These are phyloP conservation scores for Cetoscarus ocellatus DNA, from an alignment of 2,797 vertebrate genomes.

Conservation along the genomic window DNA sequence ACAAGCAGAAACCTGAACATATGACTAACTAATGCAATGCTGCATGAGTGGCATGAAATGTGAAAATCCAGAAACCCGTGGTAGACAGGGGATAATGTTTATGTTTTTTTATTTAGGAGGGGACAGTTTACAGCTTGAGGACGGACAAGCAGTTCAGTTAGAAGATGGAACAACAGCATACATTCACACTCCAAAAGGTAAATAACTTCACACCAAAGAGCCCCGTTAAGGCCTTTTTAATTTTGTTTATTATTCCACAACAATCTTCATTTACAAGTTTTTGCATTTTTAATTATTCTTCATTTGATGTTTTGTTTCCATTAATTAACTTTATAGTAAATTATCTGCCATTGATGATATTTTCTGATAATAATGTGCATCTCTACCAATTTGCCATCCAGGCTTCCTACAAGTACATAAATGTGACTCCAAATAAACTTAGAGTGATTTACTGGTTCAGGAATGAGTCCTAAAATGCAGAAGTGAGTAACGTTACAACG, in stretches of 20 bases:
- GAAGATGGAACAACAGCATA: conserved; percentile 98
- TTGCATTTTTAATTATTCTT: too few species aligned
- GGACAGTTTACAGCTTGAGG: conserved; percentile 94
- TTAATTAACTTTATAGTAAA: too few species aligned
- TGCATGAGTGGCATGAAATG: background rate
- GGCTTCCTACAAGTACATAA: too few species aligned
- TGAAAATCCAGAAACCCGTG: background rate
- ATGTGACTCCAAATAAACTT: too few species aligned
- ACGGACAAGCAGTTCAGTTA: conserved; percentile 97
- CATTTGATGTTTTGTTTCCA: too few species aligned
- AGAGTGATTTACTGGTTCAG: too few species aligned
- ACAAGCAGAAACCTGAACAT: background rate
- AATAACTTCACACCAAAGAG: background rate
- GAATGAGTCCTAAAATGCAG: too few species aligned
- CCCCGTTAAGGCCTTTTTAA: background rate
- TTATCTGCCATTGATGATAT: too few species aligned
- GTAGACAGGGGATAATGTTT: background rate
- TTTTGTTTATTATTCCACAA: background rate
- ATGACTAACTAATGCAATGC: background rate
- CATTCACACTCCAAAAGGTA: conserved; percentile 98
- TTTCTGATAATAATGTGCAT: too few species aligned
- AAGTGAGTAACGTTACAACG: too few species aligned
- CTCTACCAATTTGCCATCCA: too few species aligned
- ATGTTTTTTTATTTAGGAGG: conserved; percentile 76
- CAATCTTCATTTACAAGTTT: background rate